Base-by-base conservation (phyloP, 2,888 invertebrate species). In the Dusona sp. region DNA sequence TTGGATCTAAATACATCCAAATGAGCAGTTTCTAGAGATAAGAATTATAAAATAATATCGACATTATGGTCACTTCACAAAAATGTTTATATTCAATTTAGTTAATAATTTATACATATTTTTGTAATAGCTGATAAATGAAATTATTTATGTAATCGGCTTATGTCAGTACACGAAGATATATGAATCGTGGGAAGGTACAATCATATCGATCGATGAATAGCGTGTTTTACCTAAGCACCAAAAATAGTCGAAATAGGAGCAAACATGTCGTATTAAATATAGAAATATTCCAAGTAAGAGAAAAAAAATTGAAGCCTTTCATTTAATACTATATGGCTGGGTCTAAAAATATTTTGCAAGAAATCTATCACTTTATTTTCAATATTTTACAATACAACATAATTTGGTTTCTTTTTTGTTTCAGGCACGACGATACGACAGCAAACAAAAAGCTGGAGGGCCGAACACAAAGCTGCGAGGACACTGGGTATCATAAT, bases 401-500 rank as follows among this genome's bases (percentile, higher is more conserved):
- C n/a, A n/a, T 11, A 42, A 42, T 42, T 11, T 11, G 11, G 42
- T 42, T 11, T 48, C 45, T 19, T 22, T 64, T 8, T 89, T 90
- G 85, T 94, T 94, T 19, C 95, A 97, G 97, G 97, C 88, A 97
- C 97, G 51, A 95, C 96, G 72, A 96, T 97, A 83, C 95, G 97
- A 80, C 96, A 96, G 75, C 96, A 96, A 89, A 95, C 95, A 48
- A 97, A 97, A 94, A 97, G 98, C 89, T 98, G 98, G 98, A 95
- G 97, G 87, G 97, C 97, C 9, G 98, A 98, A 92, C 98, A 98
- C 94, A 98, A 98, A 94, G 99, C 99, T 0, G 99, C 99, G 64
- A 96, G 98, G 92, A 99, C 99, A 73, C 96, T 99, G 64, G 99
- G 99, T 89, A 98, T 99, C 92, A 98, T 99, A 90, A 99, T 99